Evolutionary conservation across 2,888 invertebrate genomes (phyloP).

Genomic region (Heliconius erato): DNA sequence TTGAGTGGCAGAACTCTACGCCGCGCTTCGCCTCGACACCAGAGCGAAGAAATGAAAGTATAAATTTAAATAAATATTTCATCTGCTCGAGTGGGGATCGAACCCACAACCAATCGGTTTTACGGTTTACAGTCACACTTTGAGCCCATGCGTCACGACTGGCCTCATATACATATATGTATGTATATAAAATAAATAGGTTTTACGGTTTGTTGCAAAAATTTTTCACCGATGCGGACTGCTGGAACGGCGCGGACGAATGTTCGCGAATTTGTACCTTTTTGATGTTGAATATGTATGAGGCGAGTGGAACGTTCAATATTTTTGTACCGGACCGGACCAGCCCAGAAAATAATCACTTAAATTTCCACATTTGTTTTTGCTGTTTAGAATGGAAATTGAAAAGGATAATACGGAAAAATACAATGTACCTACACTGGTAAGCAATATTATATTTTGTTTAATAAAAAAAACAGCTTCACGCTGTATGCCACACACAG

Average conservation of each 20-base stretch:
- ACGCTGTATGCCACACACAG: no score
- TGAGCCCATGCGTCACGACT: no score
- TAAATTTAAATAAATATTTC: no score
- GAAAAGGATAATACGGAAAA: background rate
- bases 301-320: slow-evolving; percentile 41
- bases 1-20: no score
- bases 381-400: slow-evolving; percentile 8
- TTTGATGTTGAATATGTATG: slow-evolving; percentile 49
- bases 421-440: background rate
- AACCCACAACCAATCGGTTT: no score
- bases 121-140: no score
- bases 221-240: slow-evolving; percentile 44
- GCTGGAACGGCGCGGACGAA: slow-evolving; percentile 36
- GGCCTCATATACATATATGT: background rate
- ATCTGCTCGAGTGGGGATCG: no score
- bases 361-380: slow-evolving; percentile 12
- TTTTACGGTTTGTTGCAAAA: slow-evolving; percentile 46
- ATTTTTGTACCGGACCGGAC: slow-evolving; percentile 33
- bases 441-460: no score
- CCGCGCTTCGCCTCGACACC: no score
- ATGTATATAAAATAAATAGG: slow-evolving; percentile 52
- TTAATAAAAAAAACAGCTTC: no score
- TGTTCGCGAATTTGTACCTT: slow-evolving; percentile 46
- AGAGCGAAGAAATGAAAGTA: no score
- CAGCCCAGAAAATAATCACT: slow-evolving; percentile 30